Percentiles rank a stretch among this genome's conserved stretches.
phyloP scores from a whole-genome alignment of 92 coral and sea anemone genomes.

The Epizoanthus ramosus region DNA sequence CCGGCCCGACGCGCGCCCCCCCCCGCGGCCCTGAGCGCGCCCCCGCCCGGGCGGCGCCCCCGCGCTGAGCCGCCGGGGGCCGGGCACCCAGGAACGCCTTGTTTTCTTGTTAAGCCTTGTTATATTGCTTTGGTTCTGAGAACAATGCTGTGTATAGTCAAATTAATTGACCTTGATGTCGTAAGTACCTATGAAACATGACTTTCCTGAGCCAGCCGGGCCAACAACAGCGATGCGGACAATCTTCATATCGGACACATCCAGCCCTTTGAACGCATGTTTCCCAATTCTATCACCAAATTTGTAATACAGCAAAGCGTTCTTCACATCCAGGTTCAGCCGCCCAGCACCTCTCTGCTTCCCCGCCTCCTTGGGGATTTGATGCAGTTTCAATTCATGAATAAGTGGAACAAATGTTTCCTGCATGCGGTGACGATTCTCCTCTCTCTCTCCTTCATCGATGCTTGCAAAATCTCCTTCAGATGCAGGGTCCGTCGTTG shows the following conservation, averaged over 20 bases:
- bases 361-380: not conserved
- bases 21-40: no score
- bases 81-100: no score
- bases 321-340: constrained; percentile 43
- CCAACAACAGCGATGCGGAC: constrained; percentile 78
- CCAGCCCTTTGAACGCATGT: constrained; percentile 51
- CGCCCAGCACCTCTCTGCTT: not conserved
- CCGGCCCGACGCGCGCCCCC: no score
- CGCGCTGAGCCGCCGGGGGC: no score
- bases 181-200: constrained; percentile 83
- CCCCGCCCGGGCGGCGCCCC: no score
- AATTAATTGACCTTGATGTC: not conserved
- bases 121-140: no score
- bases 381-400: constrained; percentile 11
- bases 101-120: no score
- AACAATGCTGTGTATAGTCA: no score
- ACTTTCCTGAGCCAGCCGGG: constrained; percentile 86
- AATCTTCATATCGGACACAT: constrained; percentile 60
- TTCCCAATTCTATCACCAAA: constrained; percentile 57
- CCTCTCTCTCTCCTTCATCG: constrained; percentile 4
- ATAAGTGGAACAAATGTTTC: constrained; percentile 14
- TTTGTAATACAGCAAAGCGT: constrained; percentile 55
- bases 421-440: constrained; percentile 9
- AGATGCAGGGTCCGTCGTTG: not conserved
- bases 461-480: not conserved